Percentiles rank a stretch among this genome's conserved stretches.
Evolutionary conservation across 1,140 invertebrate species (phyloP).

Genomic region (Hypsibius dujardini): DNA sequence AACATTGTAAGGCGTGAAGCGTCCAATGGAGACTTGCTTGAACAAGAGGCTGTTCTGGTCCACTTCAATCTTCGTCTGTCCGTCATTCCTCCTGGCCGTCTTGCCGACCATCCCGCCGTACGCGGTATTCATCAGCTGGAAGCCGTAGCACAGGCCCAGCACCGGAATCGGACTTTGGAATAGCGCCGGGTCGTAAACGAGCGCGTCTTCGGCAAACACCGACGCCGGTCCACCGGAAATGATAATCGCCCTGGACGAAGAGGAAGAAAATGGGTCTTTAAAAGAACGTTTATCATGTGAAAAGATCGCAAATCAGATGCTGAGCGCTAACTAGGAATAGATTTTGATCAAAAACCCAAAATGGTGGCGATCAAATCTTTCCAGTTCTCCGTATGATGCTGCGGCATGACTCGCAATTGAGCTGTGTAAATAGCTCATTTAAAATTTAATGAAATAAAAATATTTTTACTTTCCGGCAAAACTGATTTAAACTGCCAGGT

Average conservation of each 20-base stretch:
- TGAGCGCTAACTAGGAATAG: no score
- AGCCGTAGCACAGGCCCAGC: slow-evolving; percentile 93
- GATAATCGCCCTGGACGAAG: slow-evolving; percentile 61
- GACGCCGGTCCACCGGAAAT: slow-evolving; percentile 94
- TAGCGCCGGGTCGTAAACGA: slow-evolving; percentile 74
- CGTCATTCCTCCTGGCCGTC: slow-evolving; percentile 79
- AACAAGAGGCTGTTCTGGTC: slow-evolving; percentile 74
- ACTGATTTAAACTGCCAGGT: no score
- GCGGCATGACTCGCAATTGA: no score
- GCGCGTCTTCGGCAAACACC: slow-evolving; percentile 80
- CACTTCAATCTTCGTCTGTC: slow-evolving; percentile 72
- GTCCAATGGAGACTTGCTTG: slow-evolving; percentile 49
- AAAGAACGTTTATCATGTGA: no score
- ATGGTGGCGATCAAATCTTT: no score
- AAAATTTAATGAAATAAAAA: no score
- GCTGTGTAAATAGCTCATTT: no score
- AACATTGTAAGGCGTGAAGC: slow-evolving; percentile 18
- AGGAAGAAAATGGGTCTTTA: slow-evolving; percentile 19
- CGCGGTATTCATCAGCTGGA: slow-evolving; percentile 93
- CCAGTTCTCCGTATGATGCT: no score
- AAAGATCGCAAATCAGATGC: no score
- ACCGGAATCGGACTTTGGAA: slow-evolving; percentile 87
- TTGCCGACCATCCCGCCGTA: slow-evolving; percentile 77
- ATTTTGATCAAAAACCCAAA: no score
- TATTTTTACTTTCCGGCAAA: no score